Evolutionary conservation across 1,140 invertebrate genomes (phyloP).

Genomic region (Plectrocnemia conspersa): DNA sequence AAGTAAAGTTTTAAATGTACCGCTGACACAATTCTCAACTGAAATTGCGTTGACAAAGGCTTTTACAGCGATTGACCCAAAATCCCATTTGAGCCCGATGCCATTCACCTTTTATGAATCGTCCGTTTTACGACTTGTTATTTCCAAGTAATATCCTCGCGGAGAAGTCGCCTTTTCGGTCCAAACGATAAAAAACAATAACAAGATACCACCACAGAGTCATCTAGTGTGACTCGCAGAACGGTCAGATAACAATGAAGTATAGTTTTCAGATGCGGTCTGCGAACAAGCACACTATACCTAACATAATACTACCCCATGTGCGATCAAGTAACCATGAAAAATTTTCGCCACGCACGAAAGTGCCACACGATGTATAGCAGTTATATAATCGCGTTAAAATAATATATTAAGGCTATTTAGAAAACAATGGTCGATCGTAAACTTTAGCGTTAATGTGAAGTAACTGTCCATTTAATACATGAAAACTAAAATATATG

Average conservation of each 20-base stretch:
- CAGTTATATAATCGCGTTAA: no score
- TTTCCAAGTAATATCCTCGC: background rate
- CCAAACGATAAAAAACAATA: conserved; percentile 18
- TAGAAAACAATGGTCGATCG: no score
- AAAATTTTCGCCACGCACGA: no score
- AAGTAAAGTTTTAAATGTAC: background rate
- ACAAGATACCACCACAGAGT: conserved; percentile 5
- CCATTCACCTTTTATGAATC: background rate
- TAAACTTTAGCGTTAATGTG: no score
- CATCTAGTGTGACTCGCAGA: background rate
- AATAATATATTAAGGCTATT: no score
- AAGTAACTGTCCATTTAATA: no score
- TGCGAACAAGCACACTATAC: background rate
- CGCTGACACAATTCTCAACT: background rate
- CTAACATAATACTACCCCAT: no score
- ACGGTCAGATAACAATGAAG: conserved; percentile 18
- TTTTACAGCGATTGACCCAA: background rate
- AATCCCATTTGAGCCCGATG: background rate
- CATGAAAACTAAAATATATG: no score
- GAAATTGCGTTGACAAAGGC: background rate
- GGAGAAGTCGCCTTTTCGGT: background rate
- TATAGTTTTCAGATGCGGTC: conserved; percentile 17
- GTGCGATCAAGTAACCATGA: no score
- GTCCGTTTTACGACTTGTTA: conserved; percentile 20
- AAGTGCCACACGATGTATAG: no score